phyloP scores from a whole-genome alignment of 2,888 invertebrate species.

The Drosophila tanythrix region DNA sequence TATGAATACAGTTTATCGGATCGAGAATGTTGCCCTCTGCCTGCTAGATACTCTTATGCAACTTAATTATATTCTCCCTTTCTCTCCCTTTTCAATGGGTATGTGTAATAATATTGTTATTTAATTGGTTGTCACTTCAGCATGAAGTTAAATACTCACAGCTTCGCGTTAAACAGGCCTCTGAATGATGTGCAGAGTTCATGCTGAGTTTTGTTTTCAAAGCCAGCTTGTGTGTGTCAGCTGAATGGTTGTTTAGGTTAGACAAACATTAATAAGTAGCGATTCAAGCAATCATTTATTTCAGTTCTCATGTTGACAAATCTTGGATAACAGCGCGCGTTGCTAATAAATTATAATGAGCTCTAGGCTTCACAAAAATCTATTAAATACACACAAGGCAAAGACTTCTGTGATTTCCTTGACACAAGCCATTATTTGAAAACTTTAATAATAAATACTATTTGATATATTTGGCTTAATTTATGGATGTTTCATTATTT shows the following conservation, averaged over 20 bases:
- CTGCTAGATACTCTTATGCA: background rate
- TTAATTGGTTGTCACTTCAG: constrained; percentile 78
- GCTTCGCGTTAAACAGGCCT: constrained; percentile 20
- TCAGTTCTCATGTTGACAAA: constrained; percentile 32
- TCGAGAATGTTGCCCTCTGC: background rate
- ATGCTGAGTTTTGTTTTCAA: constrained; percentile 28
- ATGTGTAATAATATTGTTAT: constrained; percentile 56
- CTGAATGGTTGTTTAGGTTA: constrained; percentile 5
- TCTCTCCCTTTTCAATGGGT: background rate
- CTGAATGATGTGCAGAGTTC: constrained; percentile 44
- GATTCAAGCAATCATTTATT: constrained; percentile 17
- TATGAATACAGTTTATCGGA: background rate
- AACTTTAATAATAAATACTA: background rate
- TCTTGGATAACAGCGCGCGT: constrained; percentile 4
- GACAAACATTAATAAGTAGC: constrained; percentile 24
- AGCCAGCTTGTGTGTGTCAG: constrained; percentile 1
- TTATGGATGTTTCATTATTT: background rate
- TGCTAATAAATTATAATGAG: constrained; percentile 28
- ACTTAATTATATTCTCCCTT: background rate
- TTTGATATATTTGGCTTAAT: background rate
- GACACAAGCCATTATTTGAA: background rate
- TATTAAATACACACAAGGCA: background rate
- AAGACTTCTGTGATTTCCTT: background rate
- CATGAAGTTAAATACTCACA: constrained; percentile 50
- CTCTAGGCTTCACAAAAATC: background rate